phyloP scores from a whole-genome alignment of 2,888 invertebrate species.

The Fabriciana adippe region DNA sequence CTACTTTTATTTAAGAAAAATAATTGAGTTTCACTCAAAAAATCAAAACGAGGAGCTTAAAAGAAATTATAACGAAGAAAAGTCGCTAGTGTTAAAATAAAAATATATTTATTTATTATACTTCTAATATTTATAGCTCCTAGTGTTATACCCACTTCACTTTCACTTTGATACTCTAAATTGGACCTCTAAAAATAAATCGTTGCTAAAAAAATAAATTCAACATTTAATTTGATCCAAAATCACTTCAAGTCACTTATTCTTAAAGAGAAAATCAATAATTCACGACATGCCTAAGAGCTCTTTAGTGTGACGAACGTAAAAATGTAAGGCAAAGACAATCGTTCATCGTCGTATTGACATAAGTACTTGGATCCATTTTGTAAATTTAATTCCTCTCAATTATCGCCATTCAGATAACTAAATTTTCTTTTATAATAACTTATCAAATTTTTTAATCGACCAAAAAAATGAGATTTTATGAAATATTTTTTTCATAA shows the following conservation, averaged over 20 bases:
- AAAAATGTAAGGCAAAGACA: slow-evolving; percentile 38
- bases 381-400: slow-evolving; percentile 39
- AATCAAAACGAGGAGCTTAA: too few species aligned
- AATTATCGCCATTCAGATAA: slow-evolving; percentile 28
- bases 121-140: too few species aligned
- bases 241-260: slow-evolving; percentile 26
- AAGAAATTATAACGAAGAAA: too few species aligned
- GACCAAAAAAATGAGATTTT: too few species aligned
- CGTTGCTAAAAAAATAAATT: slow-evolving; percentile 12
- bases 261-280: slow-evolving; percentile 37
- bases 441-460: not conserved
- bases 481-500: too few species aligned
- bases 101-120: too few species aligned
- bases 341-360: slow-evolving; percentile 34
- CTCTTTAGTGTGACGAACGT: slow-evolving; percentile 32
- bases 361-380: slow-evolving; percentile 40
- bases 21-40: too few species aligned
- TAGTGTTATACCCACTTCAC: not conserved
- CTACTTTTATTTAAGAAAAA: too few species aligned
- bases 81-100: too few species aligned
- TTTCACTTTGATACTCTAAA: not conserved
- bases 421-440: slow-evolving; percentile 3
- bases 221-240: slow-evolving; percentile 19
- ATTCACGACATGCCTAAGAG: slow-evolving; percentile 32
- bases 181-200: slow-evolving; percentile 6